Evolutionary conservation across 2,113 vertebrate species (phyloP).

Genomic region (Peromyscus maniculatus): DNA sequence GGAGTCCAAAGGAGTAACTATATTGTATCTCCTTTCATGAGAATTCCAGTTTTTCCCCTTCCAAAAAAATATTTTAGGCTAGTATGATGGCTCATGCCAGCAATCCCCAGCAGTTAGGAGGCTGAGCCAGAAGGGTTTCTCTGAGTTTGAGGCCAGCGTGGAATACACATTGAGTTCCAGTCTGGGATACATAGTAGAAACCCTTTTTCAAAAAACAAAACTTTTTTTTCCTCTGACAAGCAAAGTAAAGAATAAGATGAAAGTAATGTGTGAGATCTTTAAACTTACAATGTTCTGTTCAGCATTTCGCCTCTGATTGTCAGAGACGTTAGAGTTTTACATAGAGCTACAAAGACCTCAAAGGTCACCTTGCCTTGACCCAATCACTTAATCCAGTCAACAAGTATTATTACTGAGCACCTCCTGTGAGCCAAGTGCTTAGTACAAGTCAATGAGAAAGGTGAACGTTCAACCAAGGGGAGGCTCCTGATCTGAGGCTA

Average conservation of each 20-base stretch:
- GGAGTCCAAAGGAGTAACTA: constrained; percentile 9
- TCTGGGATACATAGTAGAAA: not conserved
- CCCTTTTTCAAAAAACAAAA: not conserved
- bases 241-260: constrained; percentile 26
- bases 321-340: not conserved
- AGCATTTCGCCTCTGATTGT: not conserved
- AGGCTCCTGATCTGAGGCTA: not conserved
- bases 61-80: not conserved
- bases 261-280: not conserved
- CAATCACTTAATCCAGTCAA: constrained; percentile 28
- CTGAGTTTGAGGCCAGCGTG: not conserved
- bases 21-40: constrained; percentile 22
- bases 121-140: not conserved
- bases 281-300: not conserved
- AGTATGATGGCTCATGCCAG: not conserved
- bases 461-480: not conserved
- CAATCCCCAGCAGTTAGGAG: not conserved
- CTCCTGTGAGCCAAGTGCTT: constrained; percentile 7
- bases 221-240: not conserved
- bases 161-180: not conserved
- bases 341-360: not conserved
- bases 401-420: not conserved
- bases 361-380: constrained; percentile 54
- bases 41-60: constrained; percentile 53
- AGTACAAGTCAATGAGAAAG: not conserved